Evolutionary conservation across 2,888 invertebrate species (phyloP).

Genomic region (Globia sparganii): DNA sequence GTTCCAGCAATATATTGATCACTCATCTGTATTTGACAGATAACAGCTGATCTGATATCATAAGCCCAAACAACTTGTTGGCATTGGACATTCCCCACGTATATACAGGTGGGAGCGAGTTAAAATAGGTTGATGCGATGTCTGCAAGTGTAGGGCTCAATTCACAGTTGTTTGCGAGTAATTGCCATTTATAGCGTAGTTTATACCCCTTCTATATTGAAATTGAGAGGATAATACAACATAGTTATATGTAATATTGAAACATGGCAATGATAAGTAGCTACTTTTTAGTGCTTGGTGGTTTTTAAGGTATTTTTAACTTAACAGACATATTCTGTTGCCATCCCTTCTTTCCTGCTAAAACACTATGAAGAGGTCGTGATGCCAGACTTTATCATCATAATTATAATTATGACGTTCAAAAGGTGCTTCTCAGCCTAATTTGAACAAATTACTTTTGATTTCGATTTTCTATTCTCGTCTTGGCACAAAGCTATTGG

Average conservation of each 20-base stretch:
- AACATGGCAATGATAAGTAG: background rate
- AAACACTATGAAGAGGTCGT: background rate
- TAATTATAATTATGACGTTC: background rate
- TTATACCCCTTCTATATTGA: conserved; percentile 19
- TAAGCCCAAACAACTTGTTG: conserved; percentile 54
- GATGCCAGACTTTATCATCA: background rate
- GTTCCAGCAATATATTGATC: background rate
- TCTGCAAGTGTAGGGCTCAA: conserved; percentile 43
- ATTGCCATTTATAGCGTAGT: conserved; percentile 40
- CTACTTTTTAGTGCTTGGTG: background rate
- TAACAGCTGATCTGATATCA: conserved; percentile 44
- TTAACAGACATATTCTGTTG: background rate
- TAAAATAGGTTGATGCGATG: conserved; percentile 41
- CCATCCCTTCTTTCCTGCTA: background rate
- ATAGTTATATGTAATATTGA: background rate
- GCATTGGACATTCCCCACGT: conserved; percentile 34
- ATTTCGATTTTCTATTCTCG: background rate
- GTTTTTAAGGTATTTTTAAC: background rate
- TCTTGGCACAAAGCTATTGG: background rate
- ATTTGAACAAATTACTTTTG: background rate
- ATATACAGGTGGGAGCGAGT: conserved; percentile 41
- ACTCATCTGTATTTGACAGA: conserved; percentile 27
- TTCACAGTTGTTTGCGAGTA: conserved; percentile 46
- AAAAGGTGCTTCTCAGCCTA: background rate
- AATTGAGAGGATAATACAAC: conserved; percentile 7